These are phyloP conservation scores for Orientallactaga bullata DNA, from an alignment of 2,113 vertebrate species.

Conservation along the genomic window DNA sequence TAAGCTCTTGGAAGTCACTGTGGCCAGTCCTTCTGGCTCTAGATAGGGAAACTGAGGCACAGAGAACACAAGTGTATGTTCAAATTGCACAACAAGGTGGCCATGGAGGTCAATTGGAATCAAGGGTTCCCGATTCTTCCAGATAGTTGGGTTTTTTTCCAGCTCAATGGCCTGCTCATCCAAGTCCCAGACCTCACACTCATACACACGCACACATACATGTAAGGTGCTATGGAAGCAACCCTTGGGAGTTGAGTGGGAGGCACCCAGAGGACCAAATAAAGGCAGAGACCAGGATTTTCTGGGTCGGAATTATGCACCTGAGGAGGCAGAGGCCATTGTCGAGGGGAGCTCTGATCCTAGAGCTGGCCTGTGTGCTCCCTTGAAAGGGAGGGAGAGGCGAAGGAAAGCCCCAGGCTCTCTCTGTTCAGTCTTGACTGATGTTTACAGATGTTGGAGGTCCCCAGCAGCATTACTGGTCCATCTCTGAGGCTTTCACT, in stretches of 20 bases:
- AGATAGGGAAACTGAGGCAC: not conserved
- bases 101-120: not conserved
- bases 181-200: not conserved
- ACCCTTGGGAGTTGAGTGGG: not conserved
- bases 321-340: not conserved
- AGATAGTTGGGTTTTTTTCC: not conserved
- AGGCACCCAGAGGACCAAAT: not conserved
- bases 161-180: too few species aligned
- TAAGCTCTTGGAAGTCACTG: not conserved
- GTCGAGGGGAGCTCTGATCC: not conserved
- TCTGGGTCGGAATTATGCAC: not conserved
- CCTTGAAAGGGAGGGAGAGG: not conserved
- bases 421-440: not conserved
- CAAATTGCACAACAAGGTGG: slow-evolving; percentile 4
- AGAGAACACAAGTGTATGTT: slow-evolving; percentile 29
- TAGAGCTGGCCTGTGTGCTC: not conserved
- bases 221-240: not conserved
- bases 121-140: slow-evolving; percentile 11
- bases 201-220: not conserved
- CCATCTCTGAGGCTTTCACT: not conserved
- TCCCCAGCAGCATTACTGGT: not conserved
- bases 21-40: not conserved
- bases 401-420: not conserved
- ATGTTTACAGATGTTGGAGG: not conserved
- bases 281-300: not conserved